Base-by-base conservation (phyloP, 2,888 invertebrate genomes). In the Perithous albicinctus region DNA sequence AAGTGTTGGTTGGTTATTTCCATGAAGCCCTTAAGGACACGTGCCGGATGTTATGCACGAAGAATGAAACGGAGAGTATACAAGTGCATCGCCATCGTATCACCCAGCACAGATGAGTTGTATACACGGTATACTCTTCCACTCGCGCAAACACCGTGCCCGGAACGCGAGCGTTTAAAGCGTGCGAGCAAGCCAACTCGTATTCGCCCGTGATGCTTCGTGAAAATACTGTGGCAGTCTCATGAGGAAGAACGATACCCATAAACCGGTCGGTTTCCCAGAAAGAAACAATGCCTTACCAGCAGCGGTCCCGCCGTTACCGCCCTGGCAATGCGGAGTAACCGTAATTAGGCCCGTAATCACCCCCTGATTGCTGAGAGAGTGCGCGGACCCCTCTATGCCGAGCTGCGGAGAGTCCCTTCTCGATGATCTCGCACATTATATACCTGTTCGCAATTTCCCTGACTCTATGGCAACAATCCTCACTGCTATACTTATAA, bases 321-420 rank as follows among this genome's bases (percentile, higher is more conserved):
- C 66, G 72, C 75, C 78, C 77, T 82, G 86, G 88, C 87, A 88
- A 87, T 87, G 86, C 87, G 85, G 85, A 86, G 86, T 89, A 89
- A 89, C 87, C 88, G 84, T 90, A 90, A 90, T 90, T 90, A 90
- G 88, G 79, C 86, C 85, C 85, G 87, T 88, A 89, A 90, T 89
- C 88, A 87, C 85, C 85, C 85, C 85, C 85, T 87, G 88, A 89
- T 89, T 90, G 87, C 85, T 84, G 78, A 72, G 74, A 78, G 72
- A 83, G 83, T 66, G 78, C 73, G 67, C 67, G 46, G 29, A 23
- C 43, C 41, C 35, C 6, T 32, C 64, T 7, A 46, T n/a, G n/a
- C 56, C 29, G 46, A 38, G 51, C 15, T 7, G n/a, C n/a, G 35
- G 20, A 8, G 20, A 67, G 8, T 23, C 38, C 20, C 20, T 41